Conservation (phyloP, 1,140 invertebrate species). For the Polypedilum pembai region DNA sequence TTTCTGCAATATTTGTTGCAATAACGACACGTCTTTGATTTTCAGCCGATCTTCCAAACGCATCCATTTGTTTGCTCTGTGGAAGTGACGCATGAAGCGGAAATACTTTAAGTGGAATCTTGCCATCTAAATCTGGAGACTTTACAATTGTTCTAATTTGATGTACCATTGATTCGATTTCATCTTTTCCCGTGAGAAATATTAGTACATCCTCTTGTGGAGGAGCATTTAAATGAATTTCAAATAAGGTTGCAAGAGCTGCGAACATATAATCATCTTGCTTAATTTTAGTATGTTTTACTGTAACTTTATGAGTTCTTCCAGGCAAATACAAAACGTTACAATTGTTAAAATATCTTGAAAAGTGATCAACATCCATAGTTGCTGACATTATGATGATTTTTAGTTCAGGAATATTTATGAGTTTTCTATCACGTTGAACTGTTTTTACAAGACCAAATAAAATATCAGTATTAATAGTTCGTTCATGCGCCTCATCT, state of each 20-base stretch:
- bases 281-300: conserved; percentile 64
- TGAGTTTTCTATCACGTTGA: conserved; percentile 60
- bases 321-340: conserved; percentile 85
- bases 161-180: conserved; percentile 83
- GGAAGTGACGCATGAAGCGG: conserved; percentile 79
- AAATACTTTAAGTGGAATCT: conserved; percentile 57
- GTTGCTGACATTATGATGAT: conserved; percentile 89
- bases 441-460: conserved; percentile 75
- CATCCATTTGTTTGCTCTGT: conserved; percentile 66
- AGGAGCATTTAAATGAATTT: conserved; percentile 79
- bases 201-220: conserved; percentile 88
- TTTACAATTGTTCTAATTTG: conserved; percentile 68
- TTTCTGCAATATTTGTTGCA: conserved; percentile 97
- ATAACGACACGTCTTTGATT: conserved; percentile 82
- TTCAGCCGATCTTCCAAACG: conserved; percentile 58
- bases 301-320: conserved; percentile 73
- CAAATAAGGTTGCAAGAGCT: conserved; percentile 78
- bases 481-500: conserved; percentile 97
- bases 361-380: conserved; percentile 91
- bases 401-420: conserved; percentile 56
- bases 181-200: conserved; percentile 98
- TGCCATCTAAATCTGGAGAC: conserved; percentile 31
- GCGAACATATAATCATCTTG: conserved; percentile 80
- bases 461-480: conserved; percentile 89
- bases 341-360: conserved; percentile 79